A percentile compares a stretch with the other conserved stretches of the same genome.
phyloP scores from a whole-genome alignment of 2,888 invertebrate species.

The Chaetogeoica ovagalla region DNA sequence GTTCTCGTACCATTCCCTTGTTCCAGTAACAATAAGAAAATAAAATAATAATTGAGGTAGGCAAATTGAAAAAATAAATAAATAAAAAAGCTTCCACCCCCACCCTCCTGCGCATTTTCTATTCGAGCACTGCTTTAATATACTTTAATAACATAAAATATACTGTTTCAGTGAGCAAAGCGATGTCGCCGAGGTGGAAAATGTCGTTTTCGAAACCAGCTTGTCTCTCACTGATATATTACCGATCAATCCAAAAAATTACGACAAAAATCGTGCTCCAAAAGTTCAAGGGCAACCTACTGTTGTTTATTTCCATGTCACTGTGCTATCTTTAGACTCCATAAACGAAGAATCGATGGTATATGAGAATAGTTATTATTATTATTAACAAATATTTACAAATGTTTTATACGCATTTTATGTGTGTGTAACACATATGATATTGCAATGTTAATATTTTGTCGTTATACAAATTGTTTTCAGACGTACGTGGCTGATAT shows the following conservation, averaged over 20 bases:
- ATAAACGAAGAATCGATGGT: conserved; percentile 96
- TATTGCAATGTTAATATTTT: background rate
- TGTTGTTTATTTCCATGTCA: conserved; percentile 87
- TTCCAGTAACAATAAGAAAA: too few species aligned
- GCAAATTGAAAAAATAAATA: too few species aligned
- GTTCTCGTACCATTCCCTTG: too few species aligned
- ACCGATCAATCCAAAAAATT: conserved; percentile 80
- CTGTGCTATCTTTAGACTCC: conserved; percentile 87
- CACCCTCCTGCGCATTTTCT: too few species aligned
- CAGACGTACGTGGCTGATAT: conserved; percentile 93
- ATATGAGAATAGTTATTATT: conserved; percentile 44
- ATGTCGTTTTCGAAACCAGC: conserved; percentile 63
- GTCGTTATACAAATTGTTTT: conserved; percentile 56
- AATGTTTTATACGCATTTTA: too few species aligned
- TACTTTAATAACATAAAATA: too few species aligned
- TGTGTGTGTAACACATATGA: too few species aligned
- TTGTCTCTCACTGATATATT: conserved; percentile 82
- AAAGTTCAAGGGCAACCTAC: conserved; percentile 84
- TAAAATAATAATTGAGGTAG: too few species aligned
- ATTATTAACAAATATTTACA: too few species aligned
- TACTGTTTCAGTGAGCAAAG: conserved; percentile 38
- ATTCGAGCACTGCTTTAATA: too few species aligned
- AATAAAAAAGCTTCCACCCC: too few species aligned
- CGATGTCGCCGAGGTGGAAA: conserved; percentile 53
- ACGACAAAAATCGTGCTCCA: conserved; percentile 87